phyloP scores from a whole-genome alignment of 2,888 invertebrate genomes.

The Spodoptera littoralis region DNA sequence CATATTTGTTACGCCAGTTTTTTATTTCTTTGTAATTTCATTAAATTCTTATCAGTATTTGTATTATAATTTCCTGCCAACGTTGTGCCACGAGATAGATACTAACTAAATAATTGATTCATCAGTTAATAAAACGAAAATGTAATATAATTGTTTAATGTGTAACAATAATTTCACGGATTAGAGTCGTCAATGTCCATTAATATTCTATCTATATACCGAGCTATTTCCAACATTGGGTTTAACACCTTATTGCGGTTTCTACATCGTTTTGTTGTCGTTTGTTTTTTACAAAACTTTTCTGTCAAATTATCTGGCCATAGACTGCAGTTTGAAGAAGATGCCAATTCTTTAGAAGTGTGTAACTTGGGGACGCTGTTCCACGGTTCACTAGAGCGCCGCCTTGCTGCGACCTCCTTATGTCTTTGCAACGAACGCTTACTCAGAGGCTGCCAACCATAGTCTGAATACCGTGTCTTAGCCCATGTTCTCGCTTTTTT shows the following conservation, averaged over 20 bases:
- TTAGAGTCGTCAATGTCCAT: constrained; percentile 67
- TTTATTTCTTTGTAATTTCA: constrained; percentile 4
- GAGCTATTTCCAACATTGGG: constrained; percentile 76
- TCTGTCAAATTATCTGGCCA: constrained; percentile 58
- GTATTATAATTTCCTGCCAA: constrained; percentile 1
- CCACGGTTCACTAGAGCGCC: constrained; percentile 65
- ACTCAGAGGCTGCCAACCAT: constrained; percentile 55
- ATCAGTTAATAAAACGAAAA: constrained; percentile 5
- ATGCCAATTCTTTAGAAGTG: constrained; percentile 33
- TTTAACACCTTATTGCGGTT: constrained; percentile 63
- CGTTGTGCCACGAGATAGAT: not conserved
- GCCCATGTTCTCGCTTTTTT: constrained; percentile 35
- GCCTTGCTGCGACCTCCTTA: constrained; percentile 35
- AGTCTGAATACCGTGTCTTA: constrained; percentile 57
- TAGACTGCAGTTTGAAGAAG: constrained; percentile 51
- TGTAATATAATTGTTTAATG: constrained; percentile 29
- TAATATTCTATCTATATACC: constrained; percentile 73
- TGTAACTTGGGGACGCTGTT: constrained; percentile 52
- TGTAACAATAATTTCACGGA: constrained; percentile 49
- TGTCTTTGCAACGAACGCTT: constrained; percentile 52
- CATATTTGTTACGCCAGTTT: constrained; percentile 73
- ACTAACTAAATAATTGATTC: too few species aligned
- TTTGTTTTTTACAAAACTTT: constrained; percentile 10
- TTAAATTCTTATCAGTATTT: too few species aligned
- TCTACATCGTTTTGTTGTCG: constrained; percentile 45